These are phyloP conservation scores for Puffinus mauretanicus DNA, from an alignment of 2,113 vertebrate species.

Conservation along the genomic window DNA sequence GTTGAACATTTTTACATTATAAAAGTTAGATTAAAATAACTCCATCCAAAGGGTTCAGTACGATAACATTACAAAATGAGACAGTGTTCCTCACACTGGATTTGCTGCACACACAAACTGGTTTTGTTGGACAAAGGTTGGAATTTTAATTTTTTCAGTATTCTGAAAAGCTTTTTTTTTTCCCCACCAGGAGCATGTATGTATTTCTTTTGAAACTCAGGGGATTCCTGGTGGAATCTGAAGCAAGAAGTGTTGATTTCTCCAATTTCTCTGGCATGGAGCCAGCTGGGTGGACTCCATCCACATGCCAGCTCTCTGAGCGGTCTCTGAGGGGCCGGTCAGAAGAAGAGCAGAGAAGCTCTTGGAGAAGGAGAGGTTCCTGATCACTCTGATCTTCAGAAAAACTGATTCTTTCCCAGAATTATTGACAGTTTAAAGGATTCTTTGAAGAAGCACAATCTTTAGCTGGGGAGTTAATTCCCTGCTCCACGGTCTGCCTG, in stretches of 20 bases:
- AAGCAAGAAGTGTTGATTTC: not conserved
- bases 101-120: not conserved
- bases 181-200: not conserved
- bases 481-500: not conserved
- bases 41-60: not conserved
- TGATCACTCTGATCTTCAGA: not conserved
- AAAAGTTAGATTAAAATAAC: not conserved
- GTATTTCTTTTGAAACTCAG: not conserved
- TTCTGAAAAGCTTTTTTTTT: not conserved
- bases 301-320: not conserved
- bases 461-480: not conserved
- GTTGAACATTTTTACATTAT: not conserved
- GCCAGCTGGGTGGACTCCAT: not conserved
- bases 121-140: not conserved
- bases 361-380: not conserved
- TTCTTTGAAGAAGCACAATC: not conserved
- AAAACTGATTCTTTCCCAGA: not conserved
- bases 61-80: not conserved
- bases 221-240: not conserved
- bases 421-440: not conserved
- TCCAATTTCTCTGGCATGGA: not conserved
- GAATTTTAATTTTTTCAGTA: not conserved
- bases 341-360: not conserved
- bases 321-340: rapidly evolving
- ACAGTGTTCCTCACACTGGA: not conserved